These are phyloP conservation scores for Globicephala melas DNA, from an alignment of 2,113 vertebrate genomes.

Conservation along the genomic window DNA sequence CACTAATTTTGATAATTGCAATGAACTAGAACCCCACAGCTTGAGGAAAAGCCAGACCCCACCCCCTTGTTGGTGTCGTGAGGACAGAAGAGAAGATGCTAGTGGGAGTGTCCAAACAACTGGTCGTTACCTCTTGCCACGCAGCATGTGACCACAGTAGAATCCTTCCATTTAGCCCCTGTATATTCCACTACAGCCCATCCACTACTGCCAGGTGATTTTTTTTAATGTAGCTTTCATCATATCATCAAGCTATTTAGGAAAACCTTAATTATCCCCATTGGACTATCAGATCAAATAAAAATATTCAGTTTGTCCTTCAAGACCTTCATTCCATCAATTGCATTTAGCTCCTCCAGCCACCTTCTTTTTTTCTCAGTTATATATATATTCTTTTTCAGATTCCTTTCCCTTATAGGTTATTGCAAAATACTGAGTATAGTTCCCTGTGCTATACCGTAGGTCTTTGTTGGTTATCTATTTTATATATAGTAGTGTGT, in stretches of 20 bases:
- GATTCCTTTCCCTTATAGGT: not conserved
- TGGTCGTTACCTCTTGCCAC: rapidly evolving
- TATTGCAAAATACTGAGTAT: not conserved
- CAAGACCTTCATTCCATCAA: not conserved
- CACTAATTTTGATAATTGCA: not conserved
- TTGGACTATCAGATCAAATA: not conserved
- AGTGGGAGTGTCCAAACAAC: not conserved
- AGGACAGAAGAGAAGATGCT: not conserved
- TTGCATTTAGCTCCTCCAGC: not conserved
- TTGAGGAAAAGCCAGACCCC: not conserved
- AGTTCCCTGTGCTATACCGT: not conserved
- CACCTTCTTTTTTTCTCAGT: not conserved
- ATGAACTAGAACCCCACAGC: not conserved
- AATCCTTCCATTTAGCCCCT: not conserved
- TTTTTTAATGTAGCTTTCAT: not conserved
- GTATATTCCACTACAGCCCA: not conserved
- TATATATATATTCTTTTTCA: not conserved
- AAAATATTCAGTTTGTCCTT: not conserved
- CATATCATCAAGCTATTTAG: not conserved
- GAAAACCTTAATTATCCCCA: not conserved
- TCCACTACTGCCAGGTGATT: not conserved
- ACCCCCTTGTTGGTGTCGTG: not conserved
- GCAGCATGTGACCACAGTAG: not conserved
- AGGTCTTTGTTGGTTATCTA: not conserved
- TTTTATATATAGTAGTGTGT: no score